Percentiles rank a stretch among this genome's conserved stretches.
Conservation (phyloP, 2,888 invertebrate species). For the Tupiocoris notatus region DNA sequence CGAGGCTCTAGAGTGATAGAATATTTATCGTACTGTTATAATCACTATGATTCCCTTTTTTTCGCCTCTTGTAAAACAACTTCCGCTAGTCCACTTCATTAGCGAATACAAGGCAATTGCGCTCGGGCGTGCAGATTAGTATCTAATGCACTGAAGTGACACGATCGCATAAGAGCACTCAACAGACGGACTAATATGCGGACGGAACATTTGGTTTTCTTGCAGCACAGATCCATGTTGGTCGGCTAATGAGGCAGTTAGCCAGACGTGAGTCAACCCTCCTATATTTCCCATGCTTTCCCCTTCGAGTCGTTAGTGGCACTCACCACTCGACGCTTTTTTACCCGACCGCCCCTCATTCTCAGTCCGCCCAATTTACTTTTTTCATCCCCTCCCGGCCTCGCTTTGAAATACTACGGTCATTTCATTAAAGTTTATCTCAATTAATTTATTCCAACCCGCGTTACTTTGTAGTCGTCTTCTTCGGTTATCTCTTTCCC, state of each 20-base stretch:
- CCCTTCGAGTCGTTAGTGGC: not conserved
- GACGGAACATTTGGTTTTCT: not conserved
- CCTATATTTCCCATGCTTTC: not conserved
- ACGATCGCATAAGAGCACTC: not conserved
- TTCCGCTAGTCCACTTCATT: no score
- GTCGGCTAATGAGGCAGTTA: not conserved
- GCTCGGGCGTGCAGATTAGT: no score
- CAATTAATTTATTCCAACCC: slow-evolving; percentile 16
- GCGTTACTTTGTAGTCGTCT: not conserved
- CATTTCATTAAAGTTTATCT: slow-evolving; percentile 19
- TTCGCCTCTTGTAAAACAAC: no score
- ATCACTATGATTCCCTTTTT: no score
- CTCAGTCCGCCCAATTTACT: not conserved
- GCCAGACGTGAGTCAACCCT: not conserved
- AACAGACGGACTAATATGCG: not conserved
- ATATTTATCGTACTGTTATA: no score
- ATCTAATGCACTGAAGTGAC: no score
- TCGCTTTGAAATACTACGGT: not conserved
- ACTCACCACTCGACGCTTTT: not conserved
- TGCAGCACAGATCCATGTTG: not conserved
- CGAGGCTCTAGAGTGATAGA: no score
- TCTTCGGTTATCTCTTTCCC: not conserved
- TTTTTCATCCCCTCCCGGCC: not conserved
- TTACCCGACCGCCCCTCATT: not conserved
- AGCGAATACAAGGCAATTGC: no score